Percentiles rank a stretch among this genome's conserved stretches.
Evolutionary conservation across 1,140 invertebrate species (phyloP).

Genomic region (Dufourea novaeangliae): DNA sequence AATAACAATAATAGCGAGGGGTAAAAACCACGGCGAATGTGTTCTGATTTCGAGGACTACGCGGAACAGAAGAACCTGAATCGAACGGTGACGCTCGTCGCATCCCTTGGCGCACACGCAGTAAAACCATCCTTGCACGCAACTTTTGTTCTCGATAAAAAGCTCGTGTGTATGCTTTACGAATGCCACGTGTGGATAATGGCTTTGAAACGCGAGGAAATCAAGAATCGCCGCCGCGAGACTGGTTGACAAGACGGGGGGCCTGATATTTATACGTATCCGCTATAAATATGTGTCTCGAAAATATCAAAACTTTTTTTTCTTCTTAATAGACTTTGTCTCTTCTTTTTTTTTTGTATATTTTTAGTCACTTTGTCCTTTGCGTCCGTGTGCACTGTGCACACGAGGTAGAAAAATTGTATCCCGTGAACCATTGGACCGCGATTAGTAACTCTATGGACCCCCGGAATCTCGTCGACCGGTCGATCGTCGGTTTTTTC

Average conservation of each 20-base stretch:
- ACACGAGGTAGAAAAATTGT: constrained; percentile 76
- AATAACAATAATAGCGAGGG: no score
- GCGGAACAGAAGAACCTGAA: not conserved
- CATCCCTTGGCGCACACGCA: not conserved
- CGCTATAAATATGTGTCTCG: constrained; percentile 73
- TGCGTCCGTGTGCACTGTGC: constrained; percentile 47
- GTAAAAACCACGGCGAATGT: not conserved
- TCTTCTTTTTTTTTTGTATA: constrained; percentile 50
- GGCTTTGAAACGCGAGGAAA: not conserved
- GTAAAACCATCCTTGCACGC: not conserved
- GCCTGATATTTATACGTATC: constrained; percentile 69
- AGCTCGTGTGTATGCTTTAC: not conserved
- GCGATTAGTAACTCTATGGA: constrained; percentile 66
- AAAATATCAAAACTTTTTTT: constrained; percentile 72
- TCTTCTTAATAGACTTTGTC: constrained; percentile 58
- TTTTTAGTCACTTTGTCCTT: constrained; percentile 59
- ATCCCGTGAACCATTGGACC: constrained; percentile 80
- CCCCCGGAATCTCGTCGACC: constrained; percentile 51
- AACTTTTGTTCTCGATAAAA: constrained; percentile 38
- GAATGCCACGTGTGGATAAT: no score
- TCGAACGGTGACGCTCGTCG: not conserved
- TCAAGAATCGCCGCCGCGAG: not conserved
- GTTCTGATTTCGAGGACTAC: not conserved
- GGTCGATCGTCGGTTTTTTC: not conserved
- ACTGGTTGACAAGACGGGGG: constrained; percentile 47